Base-by-base conservation (phyloP, 2,113 vertebrate genomes). In the Urocolius indicus region DNA sequence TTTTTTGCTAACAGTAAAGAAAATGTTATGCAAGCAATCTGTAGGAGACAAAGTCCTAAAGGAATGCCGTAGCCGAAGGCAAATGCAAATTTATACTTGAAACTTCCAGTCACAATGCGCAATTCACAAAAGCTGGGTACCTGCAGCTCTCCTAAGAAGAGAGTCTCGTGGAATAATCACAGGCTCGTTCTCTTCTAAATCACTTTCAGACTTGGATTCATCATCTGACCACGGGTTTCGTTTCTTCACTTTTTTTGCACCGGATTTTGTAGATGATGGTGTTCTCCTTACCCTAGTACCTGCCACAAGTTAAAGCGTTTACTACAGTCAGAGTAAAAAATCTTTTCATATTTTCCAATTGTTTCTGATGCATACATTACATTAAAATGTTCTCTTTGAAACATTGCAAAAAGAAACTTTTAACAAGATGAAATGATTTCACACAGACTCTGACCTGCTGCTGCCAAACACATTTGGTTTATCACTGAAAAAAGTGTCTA, bases 211-310 rank as follows among this genome's bases (percentile, higher is more conserved):
- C 87, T 98, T 99, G 59, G 98, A 98, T 82, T 99, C 99, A n/a
- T 99, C 99, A 52, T 99, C 99, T 75, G 99, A 99, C 99, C 99
- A 99, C 5, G 99, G 99, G 94, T 99, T 99, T 76, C 99, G 98
- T 97, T 99, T 99, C 98, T 99, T 99, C 87, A 98, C 97, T 98
- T 99, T 99, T 95, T 99, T 99, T 30, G 94, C 82, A 29, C 97
- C 2, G 8, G 97, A 83, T 97, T 99, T 99, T 83, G 97, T 96
- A 84, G 98, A 93, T 24, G 98, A 97, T 24, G 98, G 98, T 58
- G 98, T 84, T 97, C 99, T 99, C 95, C 98, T 99, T 86, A 98
- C 98, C 79, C 98, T 98, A n/a, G 99, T 55, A 71, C 98, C 99
- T 99, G 97, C 43, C 96, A 96, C 46, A 82, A 94, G 86, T 32